Evolutionary conservation across 2,797 vertebrate genomes (phyloP).

Genomic region (Phoeniculus purpureus): DNA sequence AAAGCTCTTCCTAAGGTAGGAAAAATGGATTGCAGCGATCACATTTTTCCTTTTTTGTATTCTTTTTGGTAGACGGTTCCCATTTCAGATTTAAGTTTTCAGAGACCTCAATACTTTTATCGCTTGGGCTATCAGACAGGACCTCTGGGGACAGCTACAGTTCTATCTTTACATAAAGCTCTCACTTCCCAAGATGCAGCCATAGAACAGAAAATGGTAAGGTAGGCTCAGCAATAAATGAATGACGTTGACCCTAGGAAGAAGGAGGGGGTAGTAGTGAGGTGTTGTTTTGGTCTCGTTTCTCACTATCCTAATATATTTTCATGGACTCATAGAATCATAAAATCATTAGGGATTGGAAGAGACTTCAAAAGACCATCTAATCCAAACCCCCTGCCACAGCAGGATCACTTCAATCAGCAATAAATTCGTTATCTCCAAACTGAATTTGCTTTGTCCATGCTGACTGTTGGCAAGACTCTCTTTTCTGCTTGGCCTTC

Average conservation of each 20-base stretch:
- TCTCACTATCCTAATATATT: not conserved
- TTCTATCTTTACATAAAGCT: not conserved
- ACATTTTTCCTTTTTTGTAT: not conserved
- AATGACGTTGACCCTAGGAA: not conserved
- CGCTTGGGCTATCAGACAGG: not conserved
- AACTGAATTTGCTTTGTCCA: not conserved
- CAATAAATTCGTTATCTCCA: not conserved
- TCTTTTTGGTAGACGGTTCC: not conserved
- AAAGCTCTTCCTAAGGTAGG: not conserved
- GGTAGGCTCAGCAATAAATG: not conserved
- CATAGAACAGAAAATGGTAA: not conserved
- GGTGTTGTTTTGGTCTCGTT: not conserved
- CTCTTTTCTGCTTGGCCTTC: too few species aligned
- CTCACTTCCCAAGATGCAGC: not conserved
- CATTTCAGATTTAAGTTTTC: not conserved
- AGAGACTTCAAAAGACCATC: too few species aligned
- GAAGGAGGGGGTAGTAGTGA: accelerated
- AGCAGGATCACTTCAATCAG: not conserved
- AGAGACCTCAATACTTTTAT: not conserved
- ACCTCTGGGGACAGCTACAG: not conserved
- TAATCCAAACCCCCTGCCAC: too few species aligned
- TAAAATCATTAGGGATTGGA: too few species aligned
- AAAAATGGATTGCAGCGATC: not conserved
- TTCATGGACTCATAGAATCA: too few species aligned
- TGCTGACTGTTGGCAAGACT: not conserved